Base-by-base conservation (phyloP, 2,888 invertebrate species). In the Thereva nobilitata region DNA sequence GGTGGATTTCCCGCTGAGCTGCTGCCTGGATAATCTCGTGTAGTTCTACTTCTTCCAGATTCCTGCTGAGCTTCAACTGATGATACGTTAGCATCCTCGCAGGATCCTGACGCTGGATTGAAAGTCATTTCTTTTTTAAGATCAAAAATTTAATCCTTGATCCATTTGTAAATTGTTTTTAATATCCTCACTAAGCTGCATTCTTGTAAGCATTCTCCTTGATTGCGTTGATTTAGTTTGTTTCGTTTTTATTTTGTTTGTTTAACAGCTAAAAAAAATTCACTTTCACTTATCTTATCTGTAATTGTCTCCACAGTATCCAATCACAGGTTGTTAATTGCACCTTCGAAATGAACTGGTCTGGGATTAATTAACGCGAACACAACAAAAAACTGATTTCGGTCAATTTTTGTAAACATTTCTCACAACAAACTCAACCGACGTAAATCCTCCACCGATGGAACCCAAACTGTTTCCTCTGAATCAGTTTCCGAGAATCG, bases 401-500 rank as follows among this genome's bases (percentile, higher is more conserved):
- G 23, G 34, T 40, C 12, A 40, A 41, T 9, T 41, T 55, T 12
- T 34, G 9, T 55, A 7, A 23, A n/a, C 47, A 59, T 4, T 38
- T 49, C 59, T 49, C 12, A n/a, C 7, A 2, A n/a, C 38, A 10
- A 37, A 64, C 55, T 12, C 41, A 34, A 55, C 53, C 59, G 47
- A 61, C 41, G 40, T 55, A 63, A 64, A 64, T 64, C 57, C 59
- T 40, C 53, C 64, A 53, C 69, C 66, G 67, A 67, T 69, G 69
- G 57, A 69, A 67, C 67, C 38, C 69, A 53, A 53, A 69, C 69
- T 67, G 67, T 59, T 64, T 23, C 23, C 52, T 61, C 50, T 64
- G 67, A 69, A 68, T 64, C 59, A 23, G 53, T 57, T 69, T 67
- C 68, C 63, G 42, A 44, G 68, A 65, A 66, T 61, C 61, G 53